Percentiles rank a stretch among this genome's conserved stretches.
These are phyloP conservation scores for Oasisia sp. DNA, from an alignment of 2,888 invertebrate species.

Conservation along the genomic window DNA sequence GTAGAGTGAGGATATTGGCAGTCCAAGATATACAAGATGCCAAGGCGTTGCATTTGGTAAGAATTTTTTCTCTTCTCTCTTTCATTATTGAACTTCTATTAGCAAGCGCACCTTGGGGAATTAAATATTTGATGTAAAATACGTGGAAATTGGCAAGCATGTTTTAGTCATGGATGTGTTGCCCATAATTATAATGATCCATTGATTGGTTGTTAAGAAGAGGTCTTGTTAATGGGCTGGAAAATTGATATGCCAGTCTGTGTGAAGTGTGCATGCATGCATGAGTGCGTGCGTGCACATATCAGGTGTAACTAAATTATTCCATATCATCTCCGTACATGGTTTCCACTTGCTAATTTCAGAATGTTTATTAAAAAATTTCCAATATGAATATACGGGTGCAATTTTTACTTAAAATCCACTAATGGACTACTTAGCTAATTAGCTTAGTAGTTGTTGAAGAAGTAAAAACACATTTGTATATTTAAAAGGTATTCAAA, in stretches of 20 bases:
- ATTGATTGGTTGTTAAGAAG: not conserved
- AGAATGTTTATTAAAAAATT: too few relatives aligned
- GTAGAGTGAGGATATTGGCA: slow-evolving; percentile 24
- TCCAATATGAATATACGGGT: too few relatives aligned
- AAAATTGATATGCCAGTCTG: too few relatives aligned
- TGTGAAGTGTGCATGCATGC: too few relatives aligned
- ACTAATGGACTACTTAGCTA: too few relatives aligned
- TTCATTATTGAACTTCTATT: slow-evolving; percentile 17
- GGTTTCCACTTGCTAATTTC: too few relatives aligned
- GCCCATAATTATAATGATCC: not conserved
- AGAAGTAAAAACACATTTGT: slow-evolving; percentile 6
- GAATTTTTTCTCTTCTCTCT: slow-evolving; percentile 5
- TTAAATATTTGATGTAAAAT: not conserved
- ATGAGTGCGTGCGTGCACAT: too few relatives aligned
- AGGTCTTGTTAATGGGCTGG: not conserved
- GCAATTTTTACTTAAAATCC: too few relatives aligned
- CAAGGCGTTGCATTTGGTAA: slow-evolving; percentile 26
- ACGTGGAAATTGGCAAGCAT: not conserved
- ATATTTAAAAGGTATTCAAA: slow-evolving; percentile 22
- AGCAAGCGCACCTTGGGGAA: slow-evolving; percentile 18
- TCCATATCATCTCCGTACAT: too few relatives aligned
- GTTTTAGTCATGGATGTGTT: slow-evolving; percentile 13
- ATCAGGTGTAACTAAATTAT: too few relatives aligned
- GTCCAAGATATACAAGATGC: slow-evolving; percentile 24
- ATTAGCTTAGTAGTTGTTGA: too few relatives aligned